Evolutionary conservation across 2,113 vertebrate species (phyloP), one percentile per base, ranked within the genome.

Genomic region (Tetrax tetrax): DNA sequence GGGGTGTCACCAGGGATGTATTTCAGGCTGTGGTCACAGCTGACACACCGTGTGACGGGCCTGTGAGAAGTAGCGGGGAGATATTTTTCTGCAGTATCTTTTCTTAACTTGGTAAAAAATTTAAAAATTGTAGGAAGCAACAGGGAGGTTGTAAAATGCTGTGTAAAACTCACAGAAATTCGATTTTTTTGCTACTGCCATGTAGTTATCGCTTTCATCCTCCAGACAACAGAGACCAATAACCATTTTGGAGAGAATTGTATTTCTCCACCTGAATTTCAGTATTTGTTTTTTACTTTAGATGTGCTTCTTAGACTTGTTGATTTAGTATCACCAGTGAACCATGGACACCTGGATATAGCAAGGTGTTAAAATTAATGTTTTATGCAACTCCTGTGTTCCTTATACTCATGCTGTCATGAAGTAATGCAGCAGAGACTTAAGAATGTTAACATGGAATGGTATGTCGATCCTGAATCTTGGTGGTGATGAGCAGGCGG

Each of bases 121-220:
- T 68, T 22, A 28, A 31, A 63, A 80, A 23, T 12, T 6, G 3
- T n/a, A 83, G 22, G 27, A 77, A 89, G 54, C 28, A 53, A 57
- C 3, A 64, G 12, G 7, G 12, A 63, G 4, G 6, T 43, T 79
- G 23, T 71, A 16, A 86, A 78, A 66, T 25, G 17, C 10, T 37
- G 27, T 7, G 2, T 19, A n/a, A 35, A 71, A 57, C 10, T 10
- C 14, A 31, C 9, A 43, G 43, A 63, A 83, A 54, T n/a, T 18
- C 1, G 3, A 7, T 56, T 4, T 51, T 51, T 84, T 48, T 45
- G 5, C 28, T 21, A 35, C 11, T 7, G 1, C 10, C 25, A 2
- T 4, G 13, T 25, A 41, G 16, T 50, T 57, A 22, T 70, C 9
- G 13, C 5, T 69, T 81, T 4, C 24, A 0, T 48, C 25, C 6